phyloP scores from a whole-genome alignment of 2,113 vertebrate genomes.

The Zapornia atra region DNA sequence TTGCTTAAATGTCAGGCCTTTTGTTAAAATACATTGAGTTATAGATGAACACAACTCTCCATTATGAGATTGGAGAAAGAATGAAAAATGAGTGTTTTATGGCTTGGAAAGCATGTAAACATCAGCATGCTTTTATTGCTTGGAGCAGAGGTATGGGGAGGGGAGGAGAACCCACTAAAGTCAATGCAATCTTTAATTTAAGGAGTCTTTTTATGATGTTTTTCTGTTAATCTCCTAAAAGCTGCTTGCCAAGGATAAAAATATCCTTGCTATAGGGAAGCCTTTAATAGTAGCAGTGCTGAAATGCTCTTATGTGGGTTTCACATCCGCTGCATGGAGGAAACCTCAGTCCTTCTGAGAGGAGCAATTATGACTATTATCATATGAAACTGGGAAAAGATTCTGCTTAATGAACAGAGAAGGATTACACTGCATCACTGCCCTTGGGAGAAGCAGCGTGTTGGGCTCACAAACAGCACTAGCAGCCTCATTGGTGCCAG shows the following conservation, averaged over 20 bases:
- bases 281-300: background rate
- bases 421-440: background rate
- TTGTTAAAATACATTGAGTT: background rate
- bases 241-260: conserved; percentile 5
- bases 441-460: background rate
- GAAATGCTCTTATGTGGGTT: background rate
- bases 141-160: background rate
- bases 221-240: conserved; percentile 18
- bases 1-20: conserved; percentile 24
- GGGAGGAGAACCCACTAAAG: background rate
- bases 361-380: background rate
- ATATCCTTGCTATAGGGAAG: background rate
- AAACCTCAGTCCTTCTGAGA: background rate
- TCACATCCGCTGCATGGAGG: background rate
- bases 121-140: background rate
- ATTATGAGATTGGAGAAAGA: background rate
- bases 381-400: background rate
- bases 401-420: background rate
- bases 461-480: background rate
- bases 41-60: background rate
- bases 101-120: conserved; percentile 10
- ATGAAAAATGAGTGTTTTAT: background rate
- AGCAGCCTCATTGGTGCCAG: background rate
- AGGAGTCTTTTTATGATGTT: conserved; percentile 13
- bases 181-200: conserved; percentile 17